phyloP scores from a whole-genome alignment of 2,113 vertebrate species.

The Xiphophorus maculatus region DNA sequence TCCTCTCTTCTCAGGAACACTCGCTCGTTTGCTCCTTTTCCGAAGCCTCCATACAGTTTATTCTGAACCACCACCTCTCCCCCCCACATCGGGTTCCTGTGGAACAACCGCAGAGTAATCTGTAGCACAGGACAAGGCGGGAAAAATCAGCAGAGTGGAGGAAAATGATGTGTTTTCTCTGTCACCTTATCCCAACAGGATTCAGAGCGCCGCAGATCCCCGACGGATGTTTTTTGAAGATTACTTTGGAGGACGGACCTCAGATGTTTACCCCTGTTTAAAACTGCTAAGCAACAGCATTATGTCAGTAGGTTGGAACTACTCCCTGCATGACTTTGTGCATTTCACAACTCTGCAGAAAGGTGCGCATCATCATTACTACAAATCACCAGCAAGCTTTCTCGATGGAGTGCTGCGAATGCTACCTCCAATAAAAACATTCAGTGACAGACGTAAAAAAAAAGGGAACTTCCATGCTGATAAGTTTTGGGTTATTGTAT shows the following conservation, averaged over 20 bases:
- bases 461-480: no score
- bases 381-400: not conserved
- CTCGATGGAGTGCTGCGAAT: no score
- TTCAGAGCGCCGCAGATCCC: constrained; percentile 20
- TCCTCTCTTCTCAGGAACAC: constrained; percentile 51
- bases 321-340: constrained; percentile 14
- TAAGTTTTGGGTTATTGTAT: no score
- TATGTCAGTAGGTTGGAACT: constrained; percentile 32
- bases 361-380: constrained; percentile 2
- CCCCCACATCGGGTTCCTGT: constrained; percentile 47
- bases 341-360: constrained; percentile 33
- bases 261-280: constrained; percentile 67
- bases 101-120: constrained; percentile 62
- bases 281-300: constrained; percentile 73
- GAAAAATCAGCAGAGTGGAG: constrained; percentile 32
- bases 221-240: constrained; percentile 43
- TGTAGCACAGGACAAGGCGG: constrained; percentile 8
- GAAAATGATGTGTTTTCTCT: constrained; percentile 51
- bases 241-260: constrained; percentile 1
- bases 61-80: constrained; percentile 11
- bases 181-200: constrained; percentile 26
- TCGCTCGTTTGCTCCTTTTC: constrained; percentile 58
- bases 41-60: constrained; percentile 42
- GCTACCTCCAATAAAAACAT: no score
- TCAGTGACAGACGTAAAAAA: no score